Base-by-base conservation (phyloP, 2,888 invertebrate species). In the Ellobium chinense region DNA sequence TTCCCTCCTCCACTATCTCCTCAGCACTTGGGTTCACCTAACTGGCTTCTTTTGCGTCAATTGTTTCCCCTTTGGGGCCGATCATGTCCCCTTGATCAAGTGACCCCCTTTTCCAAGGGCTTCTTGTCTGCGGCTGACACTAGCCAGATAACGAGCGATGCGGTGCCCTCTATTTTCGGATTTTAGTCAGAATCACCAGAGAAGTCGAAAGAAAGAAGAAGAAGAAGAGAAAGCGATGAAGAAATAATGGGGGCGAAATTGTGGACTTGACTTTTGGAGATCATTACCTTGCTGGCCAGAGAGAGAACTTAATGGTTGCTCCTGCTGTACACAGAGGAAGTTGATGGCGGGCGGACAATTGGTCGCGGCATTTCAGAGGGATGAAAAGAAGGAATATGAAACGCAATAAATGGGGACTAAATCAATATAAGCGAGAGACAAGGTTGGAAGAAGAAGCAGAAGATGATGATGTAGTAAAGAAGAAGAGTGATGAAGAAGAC, bases 221-320 rank as follows among this genome's bases (percentile, higher is more conserved):
- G 37, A 68, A 39, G 37, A 58, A 68, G 68, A 68, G 77, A 68
- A 21, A 58, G 58, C 36, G 36, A 56, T 9, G 54, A 63, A 39
- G 34, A 24, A 34, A 36, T n/a, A 39, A 24, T 24, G 21, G 74
- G 31, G 39, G 31, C 37, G 21, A 27, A 60, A n/a, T n/a, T n/a
- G n/a, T n/a, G n/a, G n/a, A n/a, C n/a, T n/a, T n/a, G n/a, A n/a
- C n/a, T n/a, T n/a, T n/a, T n/a, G n/a, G n/a, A n/a, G n/a, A n/a
- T n/a, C n/a, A n/a, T n/a, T n/a, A n/a, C n/a, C n/a, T n/a, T n/a
- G n/a, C n/a, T n/a, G n/a, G n/a, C n/a, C n/a, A n/a, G n/a, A n/a
- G n/a, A n/a, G n/a, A n/a, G n/a, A n/a, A n/a, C n/a, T n/a, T n/a
- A n/a, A n/a, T n/a, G n/a, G n/a, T n/a, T n/a, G n/a, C n/a, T n/a